Conservation (phyloP, 2,113 vertebrate species). For the Zosterops borbonicus region DNA sequence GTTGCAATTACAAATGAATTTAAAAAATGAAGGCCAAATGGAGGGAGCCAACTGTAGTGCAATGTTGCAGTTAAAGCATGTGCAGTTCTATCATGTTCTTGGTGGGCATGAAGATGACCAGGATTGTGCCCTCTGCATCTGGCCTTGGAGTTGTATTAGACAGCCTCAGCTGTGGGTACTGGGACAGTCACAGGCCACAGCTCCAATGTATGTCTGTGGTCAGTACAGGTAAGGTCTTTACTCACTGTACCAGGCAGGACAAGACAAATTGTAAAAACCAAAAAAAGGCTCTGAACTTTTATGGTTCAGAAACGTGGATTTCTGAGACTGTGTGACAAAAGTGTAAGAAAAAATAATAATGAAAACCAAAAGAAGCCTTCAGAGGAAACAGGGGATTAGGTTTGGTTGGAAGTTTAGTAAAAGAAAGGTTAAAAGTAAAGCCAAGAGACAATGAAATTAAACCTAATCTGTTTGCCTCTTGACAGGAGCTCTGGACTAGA, state of each 20-base stretch:
- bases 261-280: background rate
- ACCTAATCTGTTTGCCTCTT: background rate
- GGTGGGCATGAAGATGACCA: background rate
- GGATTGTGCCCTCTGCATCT: background rate
- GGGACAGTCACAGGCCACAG: background rate
- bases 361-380: background rate
- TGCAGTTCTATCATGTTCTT: background rate
- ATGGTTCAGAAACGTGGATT: background rate
- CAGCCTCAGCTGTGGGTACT: background rate
- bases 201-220: background rate
- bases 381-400: background rate
- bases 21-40: background rate
- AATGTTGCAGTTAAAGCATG: background rate
- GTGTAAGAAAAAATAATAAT: background rate
- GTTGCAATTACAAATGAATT: background rate
- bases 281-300: background rate
- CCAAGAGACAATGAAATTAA: background rate
- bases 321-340: background rate
- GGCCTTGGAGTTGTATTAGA: background rate
- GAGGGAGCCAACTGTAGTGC: background rate
- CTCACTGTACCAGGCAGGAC: background rate
- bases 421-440: background rate
- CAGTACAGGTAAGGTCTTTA: background rate
- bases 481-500: background rate
- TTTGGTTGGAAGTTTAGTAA: background rate